These are phyloP conservation scores for Osmoderma eremita DNA, from an alignment of 2,888 invertebrate genomes.

Conservation along the genomic window DNA sequence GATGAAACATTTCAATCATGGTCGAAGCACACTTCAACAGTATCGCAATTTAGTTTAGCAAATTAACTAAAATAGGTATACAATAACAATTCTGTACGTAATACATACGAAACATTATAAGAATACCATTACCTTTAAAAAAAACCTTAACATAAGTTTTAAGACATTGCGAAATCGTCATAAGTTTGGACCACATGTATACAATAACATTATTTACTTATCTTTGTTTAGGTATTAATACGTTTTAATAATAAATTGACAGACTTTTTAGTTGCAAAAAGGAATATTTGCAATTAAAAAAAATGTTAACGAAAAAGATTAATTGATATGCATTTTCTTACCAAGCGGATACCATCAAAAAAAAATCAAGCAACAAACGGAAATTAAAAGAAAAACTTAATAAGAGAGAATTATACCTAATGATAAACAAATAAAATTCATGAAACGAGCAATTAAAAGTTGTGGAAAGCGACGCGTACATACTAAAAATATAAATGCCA, in stretches of 20 bases:
- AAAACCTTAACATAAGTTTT: slow-evolving; percentile 51
- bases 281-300: slow-evolving; percentile 28
- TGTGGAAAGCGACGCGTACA: slow-evolving; percentile 15
- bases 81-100: slow-evolving; percentile 48
- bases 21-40: slow-evolving; percentile 33
- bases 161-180: slow-evolving; percentile 54
- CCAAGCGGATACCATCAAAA: slow-evolving; percentile 27
- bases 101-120: slow-evolving; percentile 42
- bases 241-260: slow-evolving; percentile 41
- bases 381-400: slow-evolving; percentile 23
- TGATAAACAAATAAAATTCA: slow-evolving; percentile 26
- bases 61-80: slow-evolving; percentile 29
- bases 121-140: slow-evolving; percentile 47
- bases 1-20: not conserved
- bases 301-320: slow-evolving; percentile 10
- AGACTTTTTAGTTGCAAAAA: slow-evolving; percentile 41
- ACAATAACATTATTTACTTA: slow-evolving; percentile 34
- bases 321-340: slow-evolving; percentile 34
- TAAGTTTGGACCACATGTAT: slow-evolving; percentile 53
- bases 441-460: slow-evolving; percentile 29
- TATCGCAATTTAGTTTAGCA: slow-evolving; percentile 39
- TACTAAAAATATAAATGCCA: slow-evolving; percentile 29
- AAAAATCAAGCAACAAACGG: slow-evolving; percentile 17
- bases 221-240: slow-evolving; percentile 36
- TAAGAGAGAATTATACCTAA: slow-evolving; percentile 23